phyloP scores from a whole-genome alignment of 2,113 vertebrate species.

The Lepisosteus oculatus region DNA sequence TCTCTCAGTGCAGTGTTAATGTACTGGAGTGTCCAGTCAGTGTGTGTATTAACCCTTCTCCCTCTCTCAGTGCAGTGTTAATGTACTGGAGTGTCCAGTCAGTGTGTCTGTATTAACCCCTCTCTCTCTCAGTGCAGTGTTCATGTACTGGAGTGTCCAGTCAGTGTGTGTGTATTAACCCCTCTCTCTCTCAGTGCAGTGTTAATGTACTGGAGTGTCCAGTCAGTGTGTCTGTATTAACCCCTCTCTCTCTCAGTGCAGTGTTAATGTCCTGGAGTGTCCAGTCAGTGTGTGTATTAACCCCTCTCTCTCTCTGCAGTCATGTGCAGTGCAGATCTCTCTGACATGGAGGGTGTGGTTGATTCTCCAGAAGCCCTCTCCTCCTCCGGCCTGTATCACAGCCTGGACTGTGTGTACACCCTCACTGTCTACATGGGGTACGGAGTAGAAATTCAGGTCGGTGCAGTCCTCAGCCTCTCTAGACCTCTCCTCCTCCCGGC shows the following conservation, averaged over 20 bases:
- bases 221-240: background rate
- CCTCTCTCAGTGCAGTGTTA: too few relatives aligned
- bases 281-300: background rate
- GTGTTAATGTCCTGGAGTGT: too few relatives aligned
- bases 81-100: too few relatives aligned
- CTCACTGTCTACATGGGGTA: conserved; percentile 84
- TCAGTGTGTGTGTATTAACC: background rate
- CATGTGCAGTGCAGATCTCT: conserved; percentile 80
- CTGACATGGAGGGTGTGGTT: conserved; percentile 76
- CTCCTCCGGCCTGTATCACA: conserved; percentile 53
- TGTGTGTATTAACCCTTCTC: too few relatives aligned
- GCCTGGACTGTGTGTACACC: conserved; percentile 83
- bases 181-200: conserved; percentile 12
- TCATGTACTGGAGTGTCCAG: too few relatives aligned
- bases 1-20: too few relatives aligned
- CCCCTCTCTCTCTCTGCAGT: conserved; percentile 48
- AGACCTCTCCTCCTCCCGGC: too few relatives aligned
- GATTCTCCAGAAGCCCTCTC: conserved; percentile 76
- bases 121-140: background rate
- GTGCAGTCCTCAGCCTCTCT: background rate
- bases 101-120: background rate
- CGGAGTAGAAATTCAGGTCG: conserved; percentile 85
- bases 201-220: too few relatives aligned
- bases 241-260: conserved; percentile 10
- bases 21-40: too few relatives aligned